These are phyloP conservation scores for Phortica variegata DNA, from an alignment of 1,140 invertebrate species.

Conservation along the genomic window DNA sequence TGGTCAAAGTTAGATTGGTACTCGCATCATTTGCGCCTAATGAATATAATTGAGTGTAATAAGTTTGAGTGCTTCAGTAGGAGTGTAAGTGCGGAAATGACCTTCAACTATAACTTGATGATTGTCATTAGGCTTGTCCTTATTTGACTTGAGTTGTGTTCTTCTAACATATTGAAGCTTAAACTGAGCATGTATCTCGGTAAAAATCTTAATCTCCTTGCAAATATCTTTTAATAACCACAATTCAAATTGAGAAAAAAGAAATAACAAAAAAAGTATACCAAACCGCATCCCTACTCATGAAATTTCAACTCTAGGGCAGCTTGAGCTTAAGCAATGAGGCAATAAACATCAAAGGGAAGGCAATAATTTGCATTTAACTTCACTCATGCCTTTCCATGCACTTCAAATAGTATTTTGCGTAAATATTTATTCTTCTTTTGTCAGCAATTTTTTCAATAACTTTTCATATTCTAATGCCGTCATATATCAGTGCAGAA, in stretches of 20 bases:
- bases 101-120: too few relatives aligned
- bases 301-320: too few relatives aligned
- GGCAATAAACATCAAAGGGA: constrained; percentile 20
- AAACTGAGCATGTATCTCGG: too few relatives aligned
- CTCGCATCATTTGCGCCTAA: constrained; percentile 39
- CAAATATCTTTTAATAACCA: not conserved
- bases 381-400: not conserved
- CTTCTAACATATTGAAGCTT: too few relatives aligned
- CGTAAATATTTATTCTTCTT: constrained; percentile 54
- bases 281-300: too few relatives aligned
- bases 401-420: constrained; percentile 47
- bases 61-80: too few relatives aligned
- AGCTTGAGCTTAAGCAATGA: too few relatives aligned
- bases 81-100: too few relatives aligned
- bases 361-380: constrained; percentile 21
- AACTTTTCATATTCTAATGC: constrained; percentile 47
- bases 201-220: not conserved
- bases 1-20: constrained; percentile 52
- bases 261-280: not conserved
- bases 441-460: constrained; percentile 55
- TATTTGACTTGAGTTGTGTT: too few relatives aligned
- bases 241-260: not conserved
- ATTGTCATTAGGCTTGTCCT: too few relatives aligned
- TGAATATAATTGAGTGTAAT: constrained; percentile 49
- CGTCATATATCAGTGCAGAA: constrained; percentile 37